phyloP scores from a whole-genome alignment of 1,140 invertebrate genomes.

The Drosophila dunni region DNA sequence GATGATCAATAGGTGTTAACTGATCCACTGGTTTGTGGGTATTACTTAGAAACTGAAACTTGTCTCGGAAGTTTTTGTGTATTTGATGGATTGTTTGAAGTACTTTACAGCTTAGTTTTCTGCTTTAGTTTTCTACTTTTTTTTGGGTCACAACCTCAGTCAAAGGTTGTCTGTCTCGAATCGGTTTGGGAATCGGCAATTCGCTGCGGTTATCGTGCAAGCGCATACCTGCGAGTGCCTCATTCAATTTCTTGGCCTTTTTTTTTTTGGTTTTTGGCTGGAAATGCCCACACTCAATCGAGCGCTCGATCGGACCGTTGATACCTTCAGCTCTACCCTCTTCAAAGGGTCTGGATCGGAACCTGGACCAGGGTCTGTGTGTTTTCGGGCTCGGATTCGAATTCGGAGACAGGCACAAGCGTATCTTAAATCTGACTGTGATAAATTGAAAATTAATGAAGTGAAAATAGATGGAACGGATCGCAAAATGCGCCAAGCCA shows the following conservation, averaged over 20 bases:
- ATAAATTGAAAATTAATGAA: slow-evolving; percentile 85
- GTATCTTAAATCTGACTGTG: slow-evolving; percentile 84
- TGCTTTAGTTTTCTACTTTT: background rate
- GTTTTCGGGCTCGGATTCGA: slow-evolving; percentile 8
- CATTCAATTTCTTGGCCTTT: slow-evolving; percentile 63
- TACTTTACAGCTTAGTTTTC: background rate
- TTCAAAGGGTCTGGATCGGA: slow-evolving; percentile 54
- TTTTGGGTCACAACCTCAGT: background rate
- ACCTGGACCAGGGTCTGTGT: slow-evolving; percentile 3
- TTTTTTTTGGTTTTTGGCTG: slow-evolving; percentile 9
- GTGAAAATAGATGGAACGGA: slow-evolving; percentile 85
- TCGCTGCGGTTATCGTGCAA: slow-evolving; percentile 64
- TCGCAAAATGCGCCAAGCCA: slow-evolving; percentile 84
- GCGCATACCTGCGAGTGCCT: slow-evolving; percentile 71
- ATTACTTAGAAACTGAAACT: background rate
- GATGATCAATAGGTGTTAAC: slow-evolving; percentile 34
- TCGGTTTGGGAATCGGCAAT: slow-evolving; percentile 39
- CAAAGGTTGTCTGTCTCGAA: too few relatives aligned
- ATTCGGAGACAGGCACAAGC: slow-evolving; percentile 11
- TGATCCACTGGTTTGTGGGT: background rate
- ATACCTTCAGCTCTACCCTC: slow-evolving; percentile 67
- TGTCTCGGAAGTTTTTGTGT: background rate
- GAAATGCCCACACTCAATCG: slow-evolving; percentile 38
- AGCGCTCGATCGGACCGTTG: slow-evolving; percentile 68
- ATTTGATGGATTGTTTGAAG: background rate